These are phyloP conservation scores for Sphecodes monilicornis DNA, from an alignment of 2,888 invertebrate species.

Conservation along the genomic window DNA sequence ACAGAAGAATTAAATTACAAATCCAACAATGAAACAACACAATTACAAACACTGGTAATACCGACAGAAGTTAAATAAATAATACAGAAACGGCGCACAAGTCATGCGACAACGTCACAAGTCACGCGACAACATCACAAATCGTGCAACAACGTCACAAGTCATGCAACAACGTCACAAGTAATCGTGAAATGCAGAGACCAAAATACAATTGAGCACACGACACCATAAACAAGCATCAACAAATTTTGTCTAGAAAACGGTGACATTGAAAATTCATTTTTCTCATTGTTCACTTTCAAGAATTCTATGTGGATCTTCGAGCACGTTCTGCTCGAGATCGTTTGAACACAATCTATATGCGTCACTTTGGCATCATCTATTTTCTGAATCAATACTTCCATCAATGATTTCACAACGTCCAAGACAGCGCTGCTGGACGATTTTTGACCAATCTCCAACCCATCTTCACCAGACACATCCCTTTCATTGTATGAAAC, in stretches of 20 bases:
- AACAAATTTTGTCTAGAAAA: conserved; percentile 66
- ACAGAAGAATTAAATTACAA: not conserved
- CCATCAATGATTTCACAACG: conserved; percentile 26
- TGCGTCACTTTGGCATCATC: not conserved
- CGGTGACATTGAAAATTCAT: not conserved
- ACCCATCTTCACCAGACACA: not conserved
- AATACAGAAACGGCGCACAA: not conserved
- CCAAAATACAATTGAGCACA: conserved; percentile 74
- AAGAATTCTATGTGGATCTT: not conserved
- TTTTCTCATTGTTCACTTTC: conserved; percentile 10
- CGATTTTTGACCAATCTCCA: not conserved
- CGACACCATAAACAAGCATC: conserved; percentile 68
- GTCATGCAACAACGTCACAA: conserved; percentile 62
- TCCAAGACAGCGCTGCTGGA: not conserved
- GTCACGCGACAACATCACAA: conserved; percentile 63
- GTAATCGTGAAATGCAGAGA: conserved; percentile 72
- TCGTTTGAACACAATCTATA: not conserved
- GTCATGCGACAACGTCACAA: conserved; percentile 62
- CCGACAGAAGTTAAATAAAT: not conserved
- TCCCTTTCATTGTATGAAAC: no score
- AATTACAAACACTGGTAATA: not conserved
- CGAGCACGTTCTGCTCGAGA: not conserved
- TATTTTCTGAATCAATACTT: conserved; percentile 21
- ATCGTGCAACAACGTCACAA: conserved; percentile 50
- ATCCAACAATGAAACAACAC: not conserved